Conservation (phyloP, 1,140 invertebrate genomes). For the Ips typographus region DNA sequence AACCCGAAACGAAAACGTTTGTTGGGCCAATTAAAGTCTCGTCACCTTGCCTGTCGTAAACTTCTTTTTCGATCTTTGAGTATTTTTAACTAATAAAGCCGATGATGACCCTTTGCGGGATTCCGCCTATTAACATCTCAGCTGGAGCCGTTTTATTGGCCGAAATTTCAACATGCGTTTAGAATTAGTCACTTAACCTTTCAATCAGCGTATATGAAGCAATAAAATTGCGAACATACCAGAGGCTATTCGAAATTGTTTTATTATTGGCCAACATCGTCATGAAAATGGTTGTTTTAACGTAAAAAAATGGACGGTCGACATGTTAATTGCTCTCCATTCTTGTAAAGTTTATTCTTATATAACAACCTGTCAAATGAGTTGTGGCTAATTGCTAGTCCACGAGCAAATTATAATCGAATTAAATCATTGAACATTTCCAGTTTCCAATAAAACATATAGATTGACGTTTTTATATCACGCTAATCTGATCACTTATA, state of each 20-base stretch:
- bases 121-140: background rate
- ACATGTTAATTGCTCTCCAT: constrained; percentile 29
- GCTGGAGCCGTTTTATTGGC: background rate
- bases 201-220: constrained; percentile 19
- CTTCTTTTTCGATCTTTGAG: background rate
- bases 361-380: constrained; percentile 20
- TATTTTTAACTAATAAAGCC: background rate
- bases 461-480: no score
- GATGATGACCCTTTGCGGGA: background rate
- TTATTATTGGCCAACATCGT: constrained; percentile 25
- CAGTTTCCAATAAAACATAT: no score
- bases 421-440: no score
- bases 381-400: constrained; percentile 8
- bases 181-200: constrained; percentile 15
- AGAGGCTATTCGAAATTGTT: constrained; percentile 19
- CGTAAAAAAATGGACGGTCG: constrained; percentile 14
- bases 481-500: no score
- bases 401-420: no score
- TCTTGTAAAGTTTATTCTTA: constrained; percentile 32
- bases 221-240: constrained; percentile 22
- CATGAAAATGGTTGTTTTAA: constrained; percentile 15
- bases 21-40: no score
- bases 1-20: no score
- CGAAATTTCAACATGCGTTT: background rate
- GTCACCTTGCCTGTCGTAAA: background rate